Evolutionary conservation across 1,140 invertebrate genomes (phyloP).

Genomic region (Goniozus legneri): DNA sequence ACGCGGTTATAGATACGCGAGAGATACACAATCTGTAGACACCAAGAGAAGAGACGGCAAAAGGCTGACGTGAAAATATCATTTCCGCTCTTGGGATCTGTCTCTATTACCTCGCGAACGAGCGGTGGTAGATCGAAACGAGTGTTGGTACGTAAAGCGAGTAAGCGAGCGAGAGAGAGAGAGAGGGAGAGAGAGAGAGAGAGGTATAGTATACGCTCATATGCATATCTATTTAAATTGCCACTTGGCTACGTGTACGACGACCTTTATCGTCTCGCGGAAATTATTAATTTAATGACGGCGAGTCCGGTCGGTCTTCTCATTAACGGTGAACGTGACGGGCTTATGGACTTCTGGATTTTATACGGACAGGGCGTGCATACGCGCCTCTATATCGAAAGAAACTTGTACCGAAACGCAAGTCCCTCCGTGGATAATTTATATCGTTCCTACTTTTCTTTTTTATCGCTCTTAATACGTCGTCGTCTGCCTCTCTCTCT

Average conservation of each 20-base stretch:
- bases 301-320: slow-evolving; percentile 10
- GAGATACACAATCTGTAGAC: background rate
- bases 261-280: slow-evolving; percentile 34
- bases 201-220: slow-evolving; percentile 6
- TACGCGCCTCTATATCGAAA: no score
- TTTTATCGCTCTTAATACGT: background rate
- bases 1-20: background rate
- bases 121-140: slow-evolving; percentile 5
- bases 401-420: no score
- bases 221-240: slow-evolving; percentile 34
- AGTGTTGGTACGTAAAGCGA: slow-evolving; percentile 16
- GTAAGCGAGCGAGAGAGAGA: no score
- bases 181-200: no score
- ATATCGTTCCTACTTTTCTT: background rate
- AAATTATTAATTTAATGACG: slow-evolving; percentile 40
- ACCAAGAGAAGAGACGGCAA: background rate
- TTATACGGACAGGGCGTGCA: no score
- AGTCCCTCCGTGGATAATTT: background rate
- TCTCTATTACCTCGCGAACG: slow-evolving; percentile 32
- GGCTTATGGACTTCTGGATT: no score
- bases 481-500: no score
- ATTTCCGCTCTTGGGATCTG: slow-evolving; percentile 34
- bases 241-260: slow-evolving; percentile 31
- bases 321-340: slow-evolving; percentile 1
- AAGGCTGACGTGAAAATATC: slow-evolving; percentile 37